Percentiles rank a stretch among this genome's conserved stretches.
These are phyloP conservation scores for Thamnaconus septentrionalis DNA, from an alignment of 2,113 vertebrate genomes.

Conservation along the genomic window DNA sequence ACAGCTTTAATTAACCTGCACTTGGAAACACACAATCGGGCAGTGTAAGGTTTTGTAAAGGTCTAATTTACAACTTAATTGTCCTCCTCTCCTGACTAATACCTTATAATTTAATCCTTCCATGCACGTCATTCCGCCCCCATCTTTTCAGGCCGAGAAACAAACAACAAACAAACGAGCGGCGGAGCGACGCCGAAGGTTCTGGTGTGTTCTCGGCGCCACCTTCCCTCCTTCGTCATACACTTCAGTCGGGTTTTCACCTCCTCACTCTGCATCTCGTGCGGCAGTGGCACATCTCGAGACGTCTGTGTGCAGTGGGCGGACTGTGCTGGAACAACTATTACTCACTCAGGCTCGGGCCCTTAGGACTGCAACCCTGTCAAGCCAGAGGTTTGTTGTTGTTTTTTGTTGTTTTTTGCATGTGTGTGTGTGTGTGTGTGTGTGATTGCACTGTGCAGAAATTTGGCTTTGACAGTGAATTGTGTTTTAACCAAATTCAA, in stretches of 20 bases:
- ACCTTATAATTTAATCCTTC: too few relatives aligned
- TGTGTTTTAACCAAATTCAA: too few relatives aligned
- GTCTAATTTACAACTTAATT: constrained; percentile 5
- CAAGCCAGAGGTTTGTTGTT: constrained; percentile 49
- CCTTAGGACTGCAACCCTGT: constrained; percentile 55
- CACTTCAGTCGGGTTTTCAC: constrained; percentile 62
- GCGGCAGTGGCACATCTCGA: constrained; percentile 42
- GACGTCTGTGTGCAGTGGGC: constrained; percentile 67
- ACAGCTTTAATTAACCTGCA: too few relatives aligned
- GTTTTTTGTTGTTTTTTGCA: constrained; percentile 7
- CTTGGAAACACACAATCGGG: background rate
- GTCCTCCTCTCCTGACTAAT: constrained; percentile 13
- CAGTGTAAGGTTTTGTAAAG: background rate
- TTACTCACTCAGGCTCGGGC: constrained; percentile 67
- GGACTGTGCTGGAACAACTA: constrained; percentile 64
- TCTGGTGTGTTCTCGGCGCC: too few relatives aligned
- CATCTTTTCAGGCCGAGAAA: constrained; percentile 47
- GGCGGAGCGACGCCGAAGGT: too few relatives aligned
- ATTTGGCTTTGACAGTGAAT: too few relatives aligned
- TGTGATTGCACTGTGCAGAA: background rate
- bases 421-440: constrained; percentile 12
- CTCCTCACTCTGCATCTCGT: constrained; percentile 63
- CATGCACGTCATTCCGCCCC: constrained; percentile 51
- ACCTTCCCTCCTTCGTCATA: background rate
- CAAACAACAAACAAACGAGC: constrained; percentile 26